Percentiles rank a stretch among this genome's conserved stretches.
Evolutionary conservation across 2,888 invertebrate species (phyloP).

Genomic region (Nesidiocoris tenuis): DNA sequence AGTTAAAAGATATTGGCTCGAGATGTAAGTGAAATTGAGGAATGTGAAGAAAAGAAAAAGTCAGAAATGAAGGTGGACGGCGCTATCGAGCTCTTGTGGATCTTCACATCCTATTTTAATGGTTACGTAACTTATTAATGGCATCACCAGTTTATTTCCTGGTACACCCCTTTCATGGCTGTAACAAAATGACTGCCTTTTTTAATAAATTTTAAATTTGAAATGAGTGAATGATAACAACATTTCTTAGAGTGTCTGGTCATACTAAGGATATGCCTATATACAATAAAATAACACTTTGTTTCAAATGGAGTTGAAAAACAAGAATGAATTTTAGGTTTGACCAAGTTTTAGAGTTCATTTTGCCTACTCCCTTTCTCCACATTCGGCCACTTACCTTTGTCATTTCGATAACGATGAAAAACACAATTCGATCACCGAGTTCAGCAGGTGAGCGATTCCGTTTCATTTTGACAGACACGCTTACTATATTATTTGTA

Average conservation of each 20-base stretch:
- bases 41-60: neutral
- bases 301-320: constrained; percentile 17
- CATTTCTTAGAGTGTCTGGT: constrained; percentile 28
- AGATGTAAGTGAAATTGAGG: no score
- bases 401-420: no score
- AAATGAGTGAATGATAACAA: constrained; percentile 34
- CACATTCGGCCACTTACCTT: constrained; percentile 19
- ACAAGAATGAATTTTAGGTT: constrained; percentile 9
- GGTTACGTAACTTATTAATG: constrained; percentile 31
- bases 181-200: constrained; percentile 44
- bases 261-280: constrained; percentile 11
- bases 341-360: constrained; percentile 18
- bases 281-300: constrained; percentile 1
- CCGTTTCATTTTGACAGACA: neutral
- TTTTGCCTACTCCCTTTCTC: neutral
- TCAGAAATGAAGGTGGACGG: neutral
- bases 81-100: constrained; percentile 15
- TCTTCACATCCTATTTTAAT: constrained; percentile 30
- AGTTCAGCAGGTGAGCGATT: neutral
- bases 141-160: constrained; percentile 40
- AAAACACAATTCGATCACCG: constrained; percentile 15
- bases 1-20: no score
- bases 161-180: constrained; percentile 42
- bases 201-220: constrained; percentile 36
- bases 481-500: constrained; percentile 27